A percentile compares a stretch with the other conserved stretches of the same genome.
Conservation (phyloP, 1,140 invertebrate genomes). For the Drosophila grimshawi region DNA sequence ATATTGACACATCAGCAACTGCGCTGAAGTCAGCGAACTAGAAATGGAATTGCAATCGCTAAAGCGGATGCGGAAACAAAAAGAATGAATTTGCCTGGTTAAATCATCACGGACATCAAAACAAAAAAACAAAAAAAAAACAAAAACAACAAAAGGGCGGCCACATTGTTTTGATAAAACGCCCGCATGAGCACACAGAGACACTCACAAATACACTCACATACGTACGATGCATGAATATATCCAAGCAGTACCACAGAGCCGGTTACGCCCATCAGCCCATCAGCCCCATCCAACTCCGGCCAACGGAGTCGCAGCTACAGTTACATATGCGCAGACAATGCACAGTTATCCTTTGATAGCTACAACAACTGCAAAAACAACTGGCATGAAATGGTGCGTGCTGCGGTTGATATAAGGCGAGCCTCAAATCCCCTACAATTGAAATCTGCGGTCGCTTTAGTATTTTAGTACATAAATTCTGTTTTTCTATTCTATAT, state of each 20-base stretch:
- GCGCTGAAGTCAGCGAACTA: conserved; percentile 44
- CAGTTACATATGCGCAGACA: conserved; percentile 63
- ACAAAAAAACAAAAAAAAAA: background rate
- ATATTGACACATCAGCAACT: conserved; percentile 78
- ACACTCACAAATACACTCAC: conserved; percentile 23
- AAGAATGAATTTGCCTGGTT: conserved; percentile 72
- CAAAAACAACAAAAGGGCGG: conserved; percentile 78
- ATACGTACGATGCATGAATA: conserved; percentile 4
- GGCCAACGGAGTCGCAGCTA: conserved; percentile 22
- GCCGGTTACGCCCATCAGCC: conserved; percentile 34
- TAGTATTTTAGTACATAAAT: background rate
- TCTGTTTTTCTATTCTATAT: background rate
- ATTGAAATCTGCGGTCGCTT: background rate
- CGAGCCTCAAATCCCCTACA: conserved; percentile 45
- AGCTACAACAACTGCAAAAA: conserved; percentile 49
- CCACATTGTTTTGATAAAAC: conserved; percentile 81
- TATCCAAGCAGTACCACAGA: conserved; percentile 5
- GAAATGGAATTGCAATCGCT: conserved; percentile 71
- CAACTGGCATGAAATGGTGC: conserved; percentile 73
- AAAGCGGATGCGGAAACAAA: conserved; percentile 55
- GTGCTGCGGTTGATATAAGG: conserved; percentile 46
- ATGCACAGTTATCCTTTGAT: conserved; percentile 80
- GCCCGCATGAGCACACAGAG: conserved; percentile 62
- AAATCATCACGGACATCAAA: conserved; percentile 33
- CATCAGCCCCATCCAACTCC: background rate